Evolutionary conservation across 1,140 invertebrate species (phyloP), one percentile per base, ranked within the genome.

Genomic region (Drosophila burlai): DNA sequence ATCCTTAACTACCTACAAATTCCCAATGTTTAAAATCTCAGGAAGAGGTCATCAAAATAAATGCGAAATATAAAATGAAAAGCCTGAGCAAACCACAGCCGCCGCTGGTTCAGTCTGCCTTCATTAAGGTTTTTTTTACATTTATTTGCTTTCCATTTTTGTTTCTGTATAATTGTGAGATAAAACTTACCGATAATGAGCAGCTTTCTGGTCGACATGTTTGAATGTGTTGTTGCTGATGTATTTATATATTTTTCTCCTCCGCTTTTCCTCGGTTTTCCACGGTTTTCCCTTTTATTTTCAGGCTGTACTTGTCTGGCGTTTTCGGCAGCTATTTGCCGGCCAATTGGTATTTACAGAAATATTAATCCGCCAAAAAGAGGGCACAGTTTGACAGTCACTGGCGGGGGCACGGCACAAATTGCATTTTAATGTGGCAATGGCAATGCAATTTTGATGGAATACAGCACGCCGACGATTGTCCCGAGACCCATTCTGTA

Each of bases 131-230:
- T 16, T 64, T 49, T 26, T 49, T 1, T 7, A 15, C 6, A 47
- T 55, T 26, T 34, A 47, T 31, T 7, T 46, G 18, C 6, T 26
- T 49, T 26, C 21, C 66, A 24, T 43, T 59, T 31, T 78, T 73
- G 47, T 45, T 72, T 62, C 72, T 75, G 69, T 85, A 92, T 92
- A 92, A 92, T 92, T 92, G 91, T 78, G 84, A 86, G 84, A 91
- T 91, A 89, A 92, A 92, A 92, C 91, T 92, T 87, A 92, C 91
- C 91, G 79, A 92, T 92, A 92, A 92, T 92, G 82, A 92, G 83
- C 76, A 92, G 86, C 83, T 91, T 92, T 78, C 92, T 89, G 91
- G 91, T 77, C 64, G 77, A 71, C 86, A 92, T 89, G 77, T 84
- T 92, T 68, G 67, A 18, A 47, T 61, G 49, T 61, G 45, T 52